Evolutionary conservation across 2,113 vertebrate genomes (phyloP), one percentile per base, ranked within the genome.

Genomic region (Acanthochromis polyacanthus): DNA sequence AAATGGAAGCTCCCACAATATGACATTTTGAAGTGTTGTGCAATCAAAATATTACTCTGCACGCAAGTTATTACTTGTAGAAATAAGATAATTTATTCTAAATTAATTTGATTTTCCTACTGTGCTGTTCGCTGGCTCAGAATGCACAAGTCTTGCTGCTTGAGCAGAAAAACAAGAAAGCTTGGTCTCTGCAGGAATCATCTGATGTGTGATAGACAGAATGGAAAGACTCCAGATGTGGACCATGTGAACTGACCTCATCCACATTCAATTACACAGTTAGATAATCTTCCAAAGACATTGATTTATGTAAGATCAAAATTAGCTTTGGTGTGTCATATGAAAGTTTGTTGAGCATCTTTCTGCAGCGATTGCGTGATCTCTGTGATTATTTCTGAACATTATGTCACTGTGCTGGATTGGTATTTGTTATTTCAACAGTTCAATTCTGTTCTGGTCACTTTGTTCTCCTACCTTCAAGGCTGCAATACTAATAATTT

Each of bases 141-240:
- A 53, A 36, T 36, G 32, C 32, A 36, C 32, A 36, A 36, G 6
- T 10, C 6, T 36, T 36, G 32, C 32, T 9, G 36, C 23, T 58
- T 4, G 0, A 14, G 19, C 5, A 46, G 17, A 51, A 20, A 12
- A 7, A 16, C 36, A 43, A 32, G 60, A 63, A 23, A 30, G 46
- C 10, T 15, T 20, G 22, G n/a, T 17, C 55, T n/a, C 46, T 20
- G 12, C 16, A 36, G 64, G 46, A 62, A 57, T 65, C 66, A 66
- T 64, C 60, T 71, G 59, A 53, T 38, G 38, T 32, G 52, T 20
- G 55, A 58, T 28, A 3, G 68, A 66, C 32, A 46, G 36, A 60
- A 53, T 0, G 19, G 12, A 48, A 56, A 52, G 6, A 43, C 53
- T 22, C 1, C 28, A 43, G 55, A 67, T 38, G 40, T 40, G 64